A percentile compares a stretch with the other conserved stretches of the same genome.
Evolutionary conservation across 2,888 invertebrate genomes (phyloP).

Genomic region (Thumatha senex): DNA sequence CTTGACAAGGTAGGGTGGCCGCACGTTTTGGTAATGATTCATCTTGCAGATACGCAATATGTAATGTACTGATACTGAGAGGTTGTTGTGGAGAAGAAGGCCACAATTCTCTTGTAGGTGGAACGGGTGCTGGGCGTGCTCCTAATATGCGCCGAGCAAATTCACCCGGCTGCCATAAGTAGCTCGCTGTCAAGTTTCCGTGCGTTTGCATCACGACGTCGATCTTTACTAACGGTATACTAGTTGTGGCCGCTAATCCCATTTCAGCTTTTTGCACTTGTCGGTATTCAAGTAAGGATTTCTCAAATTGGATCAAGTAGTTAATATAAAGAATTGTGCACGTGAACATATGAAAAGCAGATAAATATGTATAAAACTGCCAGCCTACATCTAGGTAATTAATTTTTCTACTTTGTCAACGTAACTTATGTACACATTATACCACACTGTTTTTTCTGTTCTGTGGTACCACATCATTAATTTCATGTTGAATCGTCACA

Average conservation of each 20-base stretch:
- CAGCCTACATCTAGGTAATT: not conserved
- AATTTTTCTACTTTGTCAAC: too few species aligned
- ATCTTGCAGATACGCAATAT: slow-evolving; percentile 71
- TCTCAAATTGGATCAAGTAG: slow-evolving; percentile 65
- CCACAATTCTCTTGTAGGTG: slow-evolving; percentile 75
- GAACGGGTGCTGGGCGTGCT: slow-evolving; percentile 72
- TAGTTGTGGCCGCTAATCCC: slow-evolving; percentile 67
- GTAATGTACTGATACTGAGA: slow-evolving; percentile 74
- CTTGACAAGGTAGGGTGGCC: slow-evolving; percentile 62
- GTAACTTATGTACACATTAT: too few species aligned
- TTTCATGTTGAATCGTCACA: too few species aligned
- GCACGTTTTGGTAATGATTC: slow-evolving; percentile 60
- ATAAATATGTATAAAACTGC: not conserved
- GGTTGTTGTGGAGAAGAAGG: slow-evolving; percentile 65
- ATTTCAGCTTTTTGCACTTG: slow-evolving; percentile 74
- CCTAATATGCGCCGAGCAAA: slow-evolving; percentile 74
- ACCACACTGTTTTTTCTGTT: too few species aligned
- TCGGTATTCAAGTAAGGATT: slow-evolving; percentile 63
- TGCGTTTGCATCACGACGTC: slow-evolving; percentile 74
- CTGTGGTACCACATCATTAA: too few species aligned
- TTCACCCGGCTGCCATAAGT: slow-evolving; percentile 79
- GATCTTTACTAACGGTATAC: slow-evolving; percentile 61
- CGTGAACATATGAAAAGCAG: not conserved
- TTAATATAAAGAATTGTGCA: slow-evolving; percentile 42
- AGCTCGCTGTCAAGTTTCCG: slow-evolving; percentile 75